These are phyloP conservation scores for Proctacanthus coquilletti DNA, from an alignment of 1,140 invertebrate genomes.

Conservation along the genomic window DNA sequence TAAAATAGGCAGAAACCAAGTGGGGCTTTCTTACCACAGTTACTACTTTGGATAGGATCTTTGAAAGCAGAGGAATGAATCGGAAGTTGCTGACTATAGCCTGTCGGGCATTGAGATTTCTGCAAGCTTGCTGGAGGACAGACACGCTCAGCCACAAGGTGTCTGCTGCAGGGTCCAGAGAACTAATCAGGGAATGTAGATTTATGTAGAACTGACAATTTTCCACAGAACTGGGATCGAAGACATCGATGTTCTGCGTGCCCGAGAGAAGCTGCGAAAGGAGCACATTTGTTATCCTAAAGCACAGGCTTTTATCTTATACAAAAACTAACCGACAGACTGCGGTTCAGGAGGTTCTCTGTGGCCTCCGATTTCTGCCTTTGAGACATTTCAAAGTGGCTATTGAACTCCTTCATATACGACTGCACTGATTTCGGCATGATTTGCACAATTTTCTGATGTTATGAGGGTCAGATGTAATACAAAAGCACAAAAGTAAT, in stretches of 20 bases:
- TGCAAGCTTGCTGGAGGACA: constrained; percentile 35
- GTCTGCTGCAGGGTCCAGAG: constrained; percentile 18
- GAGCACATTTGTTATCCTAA: neutral
- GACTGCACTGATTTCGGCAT: no score
- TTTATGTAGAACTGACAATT: constrained; percentile 22
- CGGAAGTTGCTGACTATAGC: constrained; percentile 37
- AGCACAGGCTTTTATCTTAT: neutral
- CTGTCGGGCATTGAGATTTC: constrained; percentile 30
- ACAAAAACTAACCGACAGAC: constrained; percentile 9
- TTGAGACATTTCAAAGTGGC: constrained; percentile 14
- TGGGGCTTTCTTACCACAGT: neutral
- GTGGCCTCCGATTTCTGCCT: constrained; percentile 16
- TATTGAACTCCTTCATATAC: constrained; percentile 21
- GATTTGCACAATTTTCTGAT: no score
- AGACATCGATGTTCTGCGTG: constrained; percentile 17
- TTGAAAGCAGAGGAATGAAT: constrained; percentile 36
- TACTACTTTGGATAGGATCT: neutral
- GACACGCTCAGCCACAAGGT: constrained; percentile 33
- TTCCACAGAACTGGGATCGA: constrained; percentile 15
- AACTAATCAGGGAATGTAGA: constrained; percentile 23
- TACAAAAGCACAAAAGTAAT: no score
- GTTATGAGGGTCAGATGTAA: no score
- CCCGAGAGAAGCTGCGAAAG: constrained; percentile 14
- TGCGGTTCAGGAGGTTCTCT: constrained; percentile 18
- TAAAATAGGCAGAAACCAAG: neutral